A percentile compares a stretch with the other conserved stretches of the same genome.
These are phyloP conservation scores for Melanerpes aurifrons DNA, from an alignment of 2,113 vertebrate species.

Conservation along the genomic window DNA sequence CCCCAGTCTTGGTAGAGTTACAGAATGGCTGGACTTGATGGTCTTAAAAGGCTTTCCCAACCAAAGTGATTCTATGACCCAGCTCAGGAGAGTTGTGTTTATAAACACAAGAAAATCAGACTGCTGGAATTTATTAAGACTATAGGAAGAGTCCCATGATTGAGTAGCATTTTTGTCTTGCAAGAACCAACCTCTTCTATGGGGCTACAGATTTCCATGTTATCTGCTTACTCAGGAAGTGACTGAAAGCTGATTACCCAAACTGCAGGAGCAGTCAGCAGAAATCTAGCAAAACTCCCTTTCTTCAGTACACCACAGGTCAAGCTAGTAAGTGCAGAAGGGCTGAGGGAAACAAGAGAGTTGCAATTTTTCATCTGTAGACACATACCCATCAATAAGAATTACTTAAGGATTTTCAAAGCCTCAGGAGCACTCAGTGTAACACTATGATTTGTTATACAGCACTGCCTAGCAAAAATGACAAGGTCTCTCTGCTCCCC, in stretches of 20 bases:
- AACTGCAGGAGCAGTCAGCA: background rate
- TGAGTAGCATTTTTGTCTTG: background rate
- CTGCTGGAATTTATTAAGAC: background rate
- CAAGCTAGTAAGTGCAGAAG: background rate
- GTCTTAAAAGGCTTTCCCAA: too few species aligned
- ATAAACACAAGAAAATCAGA: background rate
- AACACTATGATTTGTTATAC: background rate
- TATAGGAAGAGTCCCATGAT: background rate
- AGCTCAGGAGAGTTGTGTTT: background rate
- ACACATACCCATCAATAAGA: background rate
- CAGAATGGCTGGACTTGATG: too few species aligned
- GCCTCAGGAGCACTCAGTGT: background rate
- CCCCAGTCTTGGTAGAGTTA: too few species aligned
- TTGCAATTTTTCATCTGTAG: background rate
- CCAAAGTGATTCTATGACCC: background rate
- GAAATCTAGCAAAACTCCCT: background rate
- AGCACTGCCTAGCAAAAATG: background rate
- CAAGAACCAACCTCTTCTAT: background rate
- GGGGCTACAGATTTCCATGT: background rate
- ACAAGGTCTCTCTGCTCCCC: background rate
- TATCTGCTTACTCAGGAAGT: background rate
- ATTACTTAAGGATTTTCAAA: background rate
- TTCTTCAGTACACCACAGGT: background rate
- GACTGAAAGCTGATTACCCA: background rate
- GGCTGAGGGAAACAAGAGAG: background rate